Conservation (phyloP, 2,797 vertebrate species). For the Streptopelia turtur region DNA sequence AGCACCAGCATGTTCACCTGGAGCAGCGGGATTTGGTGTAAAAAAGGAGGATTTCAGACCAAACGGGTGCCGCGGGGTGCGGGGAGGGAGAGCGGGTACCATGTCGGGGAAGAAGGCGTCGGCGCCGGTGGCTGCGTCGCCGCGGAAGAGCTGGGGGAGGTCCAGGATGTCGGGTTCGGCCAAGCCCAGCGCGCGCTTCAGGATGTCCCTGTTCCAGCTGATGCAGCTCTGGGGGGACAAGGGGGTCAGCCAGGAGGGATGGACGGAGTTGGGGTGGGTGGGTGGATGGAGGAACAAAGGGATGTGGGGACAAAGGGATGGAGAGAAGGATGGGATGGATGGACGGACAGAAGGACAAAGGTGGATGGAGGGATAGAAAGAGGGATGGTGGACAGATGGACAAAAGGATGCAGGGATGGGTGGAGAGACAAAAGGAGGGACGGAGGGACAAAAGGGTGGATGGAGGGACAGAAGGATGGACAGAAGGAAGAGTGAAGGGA, state of each 20-base stretch:
- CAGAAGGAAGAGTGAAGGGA: too few relatives aligned
- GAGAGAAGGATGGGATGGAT: too few relatives aligned
- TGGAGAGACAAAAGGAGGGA: too few relatives aligned
- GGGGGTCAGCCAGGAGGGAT: background rate
- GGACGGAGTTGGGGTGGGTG: too few relatives aligned
- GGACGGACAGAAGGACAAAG: too few relatives aligned
- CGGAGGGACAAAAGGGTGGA: too few relatives aligned
- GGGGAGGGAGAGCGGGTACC: conserved; percentile 66
- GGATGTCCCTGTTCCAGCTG: conserved; percentile 88
- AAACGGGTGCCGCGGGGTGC: background rate
- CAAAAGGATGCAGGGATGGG: too few relatives aligned
- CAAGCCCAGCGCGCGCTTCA: conserved; percentile 88
- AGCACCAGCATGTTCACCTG: conserved; percentile 95
- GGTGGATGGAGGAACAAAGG: too few relatives aligned
- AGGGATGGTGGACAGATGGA: background rate
- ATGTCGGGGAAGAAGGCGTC: conserved; percentile 88
- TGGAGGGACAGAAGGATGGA: too few relatives aligned
- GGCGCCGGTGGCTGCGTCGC: conserved; percentile 4
- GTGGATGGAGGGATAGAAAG: background rate
- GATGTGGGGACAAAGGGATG: accelerated
- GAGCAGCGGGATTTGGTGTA: background rate
- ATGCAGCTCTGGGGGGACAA: conserved; percentile 81
- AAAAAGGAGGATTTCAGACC: too few relatives aligned
- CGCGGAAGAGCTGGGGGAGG: conserved; percentile 87
- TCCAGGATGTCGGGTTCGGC: conserved; percentile 87